Base-by-base conservation (phyloP, 2,113 vertebrate genomes). In the Seriola dumerili region DNA sequence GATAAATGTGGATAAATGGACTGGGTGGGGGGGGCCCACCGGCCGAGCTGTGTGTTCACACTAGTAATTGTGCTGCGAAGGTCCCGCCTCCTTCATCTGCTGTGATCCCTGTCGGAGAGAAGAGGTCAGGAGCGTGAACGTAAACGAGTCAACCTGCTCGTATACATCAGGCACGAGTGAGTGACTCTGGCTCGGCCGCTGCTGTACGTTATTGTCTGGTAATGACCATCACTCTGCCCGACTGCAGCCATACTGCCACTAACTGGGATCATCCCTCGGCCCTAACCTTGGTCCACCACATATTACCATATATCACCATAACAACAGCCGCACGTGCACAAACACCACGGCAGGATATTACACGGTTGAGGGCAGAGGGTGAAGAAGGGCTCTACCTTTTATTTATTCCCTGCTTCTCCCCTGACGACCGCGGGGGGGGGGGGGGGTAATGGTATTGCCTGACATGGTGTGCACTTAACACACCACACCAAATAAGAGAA, bases 381-480 rank as follows among this genome's bases (percentile, higher is more conserved):
- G 17, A 58, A 55, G 55, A 61, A 62, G 32, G 8, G 25, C 67
- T 55, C 23, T 11, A 21, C 34, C 25, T 81, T 87, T 84, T 88
- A 89, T 92, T 90, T 87, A 89, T 81, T 69, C 59, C 62, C 67
- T 65, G 63, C 74, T 4, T 88, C 54, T 84, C 88, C 85, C 85
- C 7, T 40, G 84, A 79, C 50, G 19, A 72, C 50, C 46, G 0
- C 8, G 8, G 40, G 40, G 40, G 40, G 1, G 8, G 50, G 40
- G 59, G 87, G 29, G 29, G 1, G 8, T 83, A 85, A 89, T 89
- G 83, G 84, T 65, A 85, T 81, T 23, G 65, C 40, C 82, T 88
- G 85, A 91, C 89, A 91, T 79, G 88, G 88, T 84, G 58, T 87
- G 73, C 86, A 92, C 86, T 94, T 90, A 88, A 77, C 70, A 62